These are phyloP conservation scores for Arrhamphus sclerolepis DNA, from an alignment of 2,797 vertebrate genomes.

Conservation along the genomic window DNA sequence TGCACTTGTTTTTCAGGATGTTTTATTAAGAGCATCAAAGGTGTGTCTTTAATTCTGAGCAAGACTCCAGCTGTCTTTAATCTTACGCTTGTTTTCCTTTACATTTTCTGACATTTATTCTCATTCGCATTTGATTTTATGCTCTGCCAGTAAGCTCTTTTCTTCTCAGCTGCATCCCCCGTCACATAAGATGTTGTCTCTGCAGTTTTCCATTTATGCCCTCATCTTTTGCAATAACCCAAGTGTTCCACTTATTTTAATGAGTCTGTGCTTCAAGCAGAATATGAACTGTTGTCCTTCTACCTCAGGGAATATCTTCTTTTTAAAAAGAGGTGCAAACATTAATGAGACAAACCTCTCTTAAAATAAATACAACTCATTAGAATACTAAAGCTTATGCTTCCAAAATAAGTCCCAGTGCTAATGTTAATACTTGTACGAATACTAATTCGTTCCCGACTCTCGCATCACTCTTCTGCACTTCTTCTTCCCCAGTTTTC, in stretches of 20 bases:
- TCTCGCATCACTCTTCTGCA: conserved; percentile 18
- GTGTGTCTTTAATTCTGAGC: conserved; percentile 37
- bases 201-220: conserved; percentile 33
- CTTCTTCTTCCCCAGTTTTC: conserved; percentile 12
- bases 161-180: not conserved
- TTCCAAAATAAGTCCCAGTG: conserved; percentile 41
- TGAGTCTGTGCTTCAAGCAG: conserved; percentile 47
- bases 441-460: conserved; percentile 40
- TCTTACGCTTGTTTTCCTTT: conserved; percentile 39
- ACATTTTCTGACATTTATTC: conserved; percentile 32
- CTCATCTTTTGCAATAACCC: conserved; percentile 48
- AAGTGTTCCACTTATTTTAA: conserved; percentile 59
- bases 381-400: conserved; percentile 39
- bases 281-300: conserved; percentile 56
- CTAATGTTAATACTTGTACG: conserved; percentile 34
- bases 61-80: conserved; percentile 32
- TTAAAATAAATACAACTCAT: conserved; percentile 51
- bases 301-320: conserved; percentile 24
- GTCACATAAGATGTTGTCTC: conserved; percentile 16
- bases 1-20: conserved; percentile 46
- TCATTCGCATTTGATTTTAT: conserved; percentile 8
- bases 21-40: conserved; percentile 51
- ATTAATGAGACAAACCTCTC: conserved; percentile 61
- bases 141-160: conserved; percentile 7
- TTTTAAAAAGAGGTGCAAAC: conserved; percentile 46